Percentiles rank a stretch among this genome's conserved stretches.
Conservation (phyloP, 2,797 vertebrate species). For the Chelidonichthys spinosus region DNA sequence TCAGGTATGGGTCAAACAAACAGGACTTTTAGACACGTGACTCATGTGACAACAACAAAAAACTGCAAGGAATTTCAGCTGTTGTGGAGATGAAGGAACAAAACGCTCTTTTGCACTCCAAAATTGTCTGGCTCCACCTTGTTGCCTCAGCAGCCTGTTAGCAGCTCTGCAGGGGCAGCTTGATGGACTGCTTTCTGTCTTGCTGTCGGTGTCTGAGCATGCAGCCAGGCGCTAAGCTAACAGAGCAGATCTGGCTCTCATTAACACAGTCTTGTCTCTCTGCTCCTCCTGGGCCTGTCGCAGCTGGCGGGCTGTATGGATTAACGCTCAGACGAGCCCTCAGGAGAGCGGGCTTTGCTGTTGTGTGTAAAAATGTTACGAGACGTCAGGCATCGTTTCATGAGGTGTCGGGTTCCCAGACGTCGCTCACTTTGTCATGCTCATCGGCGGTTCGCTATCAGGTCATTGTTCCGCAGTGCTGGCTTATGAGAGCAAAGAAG, state of each 20-base stretch:
- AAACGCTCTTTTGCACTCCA: slow-evolving; percentile 18
- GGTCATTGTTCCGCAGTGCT: slow-evolving; percentile 74
- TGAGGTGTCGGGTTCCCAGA: slow-evolving; percentile 73
- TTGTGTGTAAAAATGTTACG: slow-evolving; percentile 74
- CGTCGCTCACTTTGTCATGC: slow-evolving; percentile 68
- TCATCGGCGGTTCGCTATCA: slow-evolving; percentile 52
- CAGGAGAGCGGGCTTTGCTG: slow-evolving; percentile 70
- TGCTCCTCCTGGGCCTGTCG: slow-evolving; percentile 52
- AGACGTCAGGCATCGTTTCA: slow-evolving; percentile 74
- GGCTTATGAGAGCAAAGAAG: slow-evolving; percentile 32
- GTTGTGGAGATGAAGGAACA: slow-evolving; percentile 5
- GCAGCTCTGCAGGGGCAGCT: slow-evolving; percentile 31
- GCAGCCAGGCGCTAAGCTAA: slow-evolving; percentile 46
- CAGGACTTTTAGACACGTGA: no score
- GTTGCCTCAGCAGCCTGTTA: slow-evolving; percentile 32
- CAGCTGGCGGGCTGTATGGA: slow-evolving; percentile 47
- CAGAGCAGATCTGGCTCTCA: slow-evolving; percentile 70
- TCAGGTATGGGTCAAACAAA: no score
- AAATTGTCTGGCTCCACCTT: slow-evolving; percentile 38
- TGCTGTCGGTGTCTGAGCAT: slow-evolving; percentile 45
- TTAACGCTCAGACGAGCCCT: slow-evolving; percentile 66
- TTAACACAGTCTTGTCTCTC: slow-evolving; percentile 61
- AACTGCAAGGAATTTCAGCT: neutral
- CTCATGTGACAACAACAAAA: neutral
- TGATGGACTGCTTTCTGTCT: slow-evolving; percentile 53